Base-by-base conservation (phyloP, 1,140 invertebrate species). In the Probaryconus sp. region DNA sequence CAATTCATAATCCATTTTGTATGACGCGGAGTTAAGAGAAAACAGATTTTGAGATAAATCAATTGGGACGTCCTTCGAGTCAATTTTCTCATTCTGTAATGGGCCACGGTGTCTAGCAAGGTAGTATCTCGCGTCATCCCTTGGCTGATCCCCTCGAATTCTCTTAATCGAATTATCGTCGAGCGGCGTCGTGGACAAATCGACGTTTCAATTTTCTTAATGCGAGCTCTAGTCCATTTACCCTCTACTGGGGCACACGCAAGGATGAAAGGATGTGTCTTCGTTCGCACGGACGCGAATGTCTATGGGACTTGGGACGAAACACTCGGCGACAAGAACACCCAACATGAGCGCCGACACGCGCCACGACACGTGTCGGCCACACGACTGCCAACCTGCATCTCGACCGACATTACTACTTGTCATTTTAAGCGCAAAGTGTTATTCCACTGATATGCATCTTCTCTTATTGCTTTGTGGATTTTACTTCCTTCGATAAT, bases 201-300 rank as follows among this genome's bases (percentile, higher is more conserved):
- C 86, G 84, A 87, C 85, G 83, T 87, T 87, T 87, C 85, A 87
- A 87, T 87, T 87, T 87, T 85, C 82, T 83, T 87, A 87, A 87
- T 87, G 86, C 84, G 72, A 72, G 50, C 40, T 28, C 16, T 56
- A 38, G 56, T 28, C 37, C n/a, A n/a, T n/a, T n/a, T 31, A 26
- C 13, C 21, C 71, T 71, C 47, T 42, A 21, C 7, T 31, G 67
- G 45, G 74, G 72, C 37, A 31, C 61, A 53, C 48, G 50, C 51
- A 14, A 63, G 60, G 55, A 65, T 56, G 51, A 77, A 72, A 70
- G 67, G 73, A 70, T 33, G 48, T 50, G 67, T 71, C 56, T 71
- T 56, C 61, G 50, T 76, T 71, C 61, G 35, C 70, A 72, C 68
- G 70, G 4, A 51, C 30, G 35, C 38, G 26, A 6, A 24, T 43